A percentile compares a stretch with the other conserved stretches of the same genome.
Conservation (phyloP, 2,113 vertebrate genomes). For the Sphyrna mokarran region DNA sequence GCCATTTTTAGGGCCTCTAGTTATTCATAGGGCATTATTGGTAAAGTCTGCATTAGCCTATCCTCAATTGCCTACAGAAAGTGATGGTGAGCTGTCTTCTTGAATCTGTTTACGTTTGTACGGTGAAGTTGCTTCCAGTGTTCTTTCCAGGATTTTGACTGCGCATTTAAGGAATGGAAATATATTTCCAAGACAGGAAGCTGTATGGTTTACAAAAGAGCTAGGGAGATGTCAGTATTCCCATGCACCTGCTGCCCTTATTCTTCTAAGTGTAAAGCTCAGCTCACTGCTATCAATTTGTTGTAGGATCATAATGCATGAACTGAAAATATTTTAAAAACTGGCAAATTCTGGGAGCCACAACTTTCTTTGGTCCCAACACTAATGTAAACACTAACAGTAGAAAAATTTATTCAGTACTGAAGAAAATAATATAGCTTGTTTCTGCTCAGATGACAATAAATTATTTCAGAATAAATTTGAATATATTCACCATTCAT, state of each 20-base stretch:
- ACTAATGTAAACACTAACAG: neutral
- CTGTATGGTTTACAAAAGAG: neutral
- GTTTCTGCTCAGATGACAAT: neutral
- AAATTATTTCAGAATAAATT: neutral
- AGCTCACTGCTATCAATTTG: neutral
- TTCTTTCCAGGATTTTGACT: neutral
- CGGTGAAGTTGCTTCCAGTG: neutral
- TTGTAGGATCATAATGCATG: neutral
- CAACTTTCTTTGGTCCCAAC: neutral
- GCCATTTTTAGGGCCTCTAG: neutral
- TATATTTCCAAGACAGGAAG: neutral
- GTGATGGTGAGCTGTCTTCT: neutral
- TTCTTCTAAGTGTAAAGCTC: neutral
- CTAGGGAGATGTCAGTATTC: neutral
- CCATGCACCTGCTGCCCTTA: neutral
- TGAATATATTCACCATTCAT: neutral
- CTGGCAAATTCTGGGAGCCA: neutral
- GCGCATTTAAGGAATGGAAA: neutral
- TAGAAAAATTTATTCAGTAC: neutral
- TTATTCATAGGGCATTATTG: neutral
- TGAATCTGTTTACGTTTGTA: neutral
- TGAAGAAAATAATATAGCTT: neutral
- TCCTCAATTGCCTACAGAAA: neutral
- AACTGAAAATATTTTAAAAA: neutral
- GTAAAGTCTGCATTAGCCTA: neutral